Evolutionary conservation across 2,113 vertebrate species (phyloP).

Genomic region (Lepus timidus): DNA sequence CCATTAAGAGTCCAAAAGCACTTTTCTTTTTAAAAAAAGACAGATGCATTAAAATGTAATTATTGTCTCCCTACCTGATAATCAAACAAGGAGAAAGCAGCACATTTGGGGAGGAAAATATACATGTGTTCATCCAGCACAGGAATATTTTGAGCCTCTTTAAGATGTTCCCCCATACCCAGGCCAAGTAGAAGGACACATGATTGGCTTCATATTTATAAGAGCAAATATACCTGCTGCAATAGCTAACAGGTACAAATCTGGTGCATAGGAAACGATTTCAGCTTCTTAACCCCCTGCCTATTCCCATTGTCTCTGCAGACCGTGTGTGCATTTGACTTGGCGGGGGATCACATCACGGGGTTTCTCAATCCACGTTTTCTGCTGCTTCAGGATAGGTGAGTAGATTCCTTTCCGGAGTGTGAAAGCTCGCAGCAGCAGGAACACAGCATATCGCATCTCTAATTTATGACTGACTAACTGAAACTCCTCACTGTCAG

Average conservation of each 20-base stretch:
- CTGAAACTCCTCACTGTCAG: slow-evolving; percentile 86
- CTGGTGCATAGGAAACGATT: slow-evolving; percentile 14
- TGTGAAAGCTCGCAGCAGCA: slow-evolving; percentile 79
- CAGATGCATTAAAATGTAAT: slow-evolving; percentile 83
- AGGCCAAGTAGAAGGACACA: not conserved
- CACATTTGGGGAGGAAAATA: slow-evolving; percentile 55
- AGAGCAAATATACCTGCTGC: not conserved
- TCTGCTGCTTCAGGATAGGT: slow-evolving; percentile 46
- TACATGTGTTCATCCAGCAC: slow-evolving; percentile 63
- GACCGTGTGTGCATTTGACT: not conserved
- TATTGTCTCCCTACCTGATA: slow-evolving; percentile 78
- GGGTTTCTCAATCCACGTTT: not conserved
- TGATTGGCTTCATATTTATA: slow-evolving; percentile 1
- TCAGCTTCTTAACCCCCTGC: not conserved
- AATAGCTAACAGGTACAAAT: slow-evolving; percentile 34
- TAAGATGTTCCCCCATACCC: slow-evolving; percentile 37
- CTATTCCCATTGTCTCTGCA: not conserved
- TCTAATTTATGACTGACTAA: slow-evolving; percentile 86
- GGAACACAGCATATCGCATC: slow-evolving; percentile 83
- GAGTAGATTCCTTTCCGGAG: slow-evolving; percentile 48
- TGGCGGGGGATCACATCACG: not conserved
- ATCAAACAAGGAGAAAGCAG: slow-evolving; percentile 75
- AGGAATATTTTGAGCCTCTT: slow-evolving; percentile 69
- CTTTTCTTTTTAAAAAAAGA: slow-evolving; percentile 82
- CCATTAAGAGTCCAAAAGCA: slow-evolving; percentile 78